Conservation (phyloP, 1,140 invertebrate genomes). For the Drosophila tristis region DNA sequence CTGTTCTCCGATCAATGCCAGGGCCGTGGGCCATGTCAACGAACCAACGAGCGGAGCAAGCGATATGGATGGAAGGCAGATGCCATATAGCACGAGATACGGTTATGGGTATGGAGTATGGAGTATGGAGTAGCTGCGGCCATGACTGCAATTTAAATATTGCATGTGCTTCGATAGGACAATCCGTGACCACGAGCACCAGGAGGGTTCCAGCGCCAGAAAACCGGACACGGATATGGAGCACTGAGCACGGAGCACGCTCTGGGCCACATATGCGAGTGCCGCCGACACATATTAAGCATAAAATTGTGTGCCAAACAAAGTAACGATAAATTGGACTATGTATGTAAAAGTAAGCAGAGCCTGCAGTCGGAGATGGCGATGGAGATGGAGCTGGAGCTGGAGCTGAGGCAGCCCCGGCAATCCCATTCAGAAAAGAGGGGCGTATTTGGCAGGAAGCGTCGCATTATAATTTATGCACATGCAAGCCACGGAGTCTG, state of each 20-base stretch:
- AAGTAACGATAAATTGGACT: constrained; percentile 70
- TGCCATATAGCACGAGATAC: constrained; percentile 36
- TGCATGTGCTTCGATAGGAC: constrained; percentile 57
- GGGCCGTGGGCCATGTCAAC: constrained; percentile 72
- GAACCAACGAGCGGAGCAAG: constrained; percentile 16
- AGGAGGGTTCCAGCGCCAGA: constrained; percentile 3
- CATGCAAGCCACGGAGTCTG: constrained; percentile 79
- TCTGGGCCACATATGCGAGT: constrained; percentile 59
- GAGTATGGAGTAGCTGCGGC: constrained; percentile 47
- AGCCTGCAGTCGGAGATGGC: constrained; percentile 40
- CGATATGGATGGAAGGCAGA: constrained; percentile 18
- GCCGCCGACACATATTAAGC: constrained; percentile 73
- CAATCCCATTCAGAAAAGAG: constrained; percentile 42
- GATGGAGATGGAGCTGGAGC: constrained; percentile 16
- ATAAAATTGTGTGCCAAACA: constrained; percentile 77
- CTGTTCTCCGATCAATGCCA: constrained; percentile 64
- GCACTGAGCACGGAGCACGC: not conserved
- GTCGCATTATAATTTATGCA: constrained; percentile 77
- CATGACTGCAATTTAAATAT: constrained; percentile 75
- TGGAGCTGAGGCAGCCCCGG: constrained; percentile 15
- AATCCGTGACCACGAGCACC: constrained; percentile 38
- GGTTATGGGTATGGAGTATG: constrained; percentile 49
- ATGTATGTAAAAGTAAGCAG: constrained; percentile 50
- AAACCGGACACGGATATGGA: constrained; percentile 16
- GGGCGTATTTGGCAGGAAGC: constrained; percentile 60